phyloP scores from a whole-genome alignment of 2,888 invertebrate genomes.

The Orthonychiurus folsomi region DNA sequence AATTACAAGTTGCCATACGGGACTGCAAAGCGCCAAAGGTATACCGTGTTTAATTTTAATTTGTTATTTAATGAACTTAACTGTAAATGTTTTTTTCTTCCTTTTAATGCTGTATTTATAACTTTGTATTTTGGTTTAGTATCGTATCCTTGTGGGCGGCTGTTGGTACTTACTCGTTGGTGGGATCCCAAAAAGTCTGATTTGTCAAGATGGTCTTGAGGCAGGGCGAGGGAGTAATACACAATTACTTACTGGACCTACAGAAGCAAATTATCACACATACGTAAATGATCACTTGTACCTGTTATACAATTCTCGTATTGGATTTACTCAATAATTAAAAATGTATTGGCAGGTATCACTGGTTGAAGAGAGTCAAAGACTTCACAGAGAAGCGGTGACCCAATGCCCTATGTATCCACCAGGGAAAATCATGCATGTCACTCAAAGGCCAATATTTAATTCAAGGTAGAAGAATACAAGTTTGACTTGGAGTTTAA shows the following conservation, averaged over 20 bases:
- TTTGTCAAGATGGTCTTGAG: slow-evolving; percentile 5
- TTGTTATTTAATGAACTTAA: too few species aligned
- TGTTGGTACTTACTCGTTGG: slow-evolving; percentile 52
- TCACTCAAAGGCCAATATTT: slow-evolving; percentile 35
- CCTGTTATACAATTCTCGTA: too few species aligned
- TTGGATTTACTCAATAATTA: slow-evolving; percentile 3
- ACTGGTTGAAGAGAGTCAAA: slow-evolving; percentile 36
- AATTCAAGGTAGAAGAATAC: slow-evolving; percentile 31
- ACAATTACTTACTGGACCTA: slow-evolving; percentile 21
- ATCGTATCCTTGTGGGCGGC: slow-evolving; percentile 74
- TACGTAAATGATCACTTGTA: slow-evolving; percentile 24
- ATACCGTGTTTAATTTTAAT: neutral
- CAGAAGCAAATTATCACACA: slow-evolving; percentile 52
- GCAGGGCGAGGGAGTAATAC: slow-evolving; percentile 25
- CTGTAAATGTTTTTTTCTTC: too few species aligned
- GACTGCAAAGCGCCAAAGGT: slow-evolving; percentile 71
- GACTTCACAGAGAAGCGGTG: slow-evolving; percentile 34
- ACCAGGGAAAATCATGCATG: slow-evolving; percentile 36
- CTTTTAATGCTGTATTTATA: slow-evolving; percentile 5
- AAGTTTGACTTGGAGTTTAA: neutral
- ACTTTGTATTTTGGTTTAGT: slow-evolving; percentile 55
- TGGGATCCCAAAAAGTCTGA: slow-evolving; percentile 27
- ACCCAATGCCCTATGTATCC: slow-evolving; percentile 37
- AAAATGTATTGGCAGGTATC: slow-evolving; percentile 35
- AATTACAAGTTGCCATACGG: slow-evolving; percentile 63